These are phyloP conservation scores for Pimephales promelas DNA, from an alignment of 2,113 vertebrate genomes.

Conservation along the genomic window DNA sequence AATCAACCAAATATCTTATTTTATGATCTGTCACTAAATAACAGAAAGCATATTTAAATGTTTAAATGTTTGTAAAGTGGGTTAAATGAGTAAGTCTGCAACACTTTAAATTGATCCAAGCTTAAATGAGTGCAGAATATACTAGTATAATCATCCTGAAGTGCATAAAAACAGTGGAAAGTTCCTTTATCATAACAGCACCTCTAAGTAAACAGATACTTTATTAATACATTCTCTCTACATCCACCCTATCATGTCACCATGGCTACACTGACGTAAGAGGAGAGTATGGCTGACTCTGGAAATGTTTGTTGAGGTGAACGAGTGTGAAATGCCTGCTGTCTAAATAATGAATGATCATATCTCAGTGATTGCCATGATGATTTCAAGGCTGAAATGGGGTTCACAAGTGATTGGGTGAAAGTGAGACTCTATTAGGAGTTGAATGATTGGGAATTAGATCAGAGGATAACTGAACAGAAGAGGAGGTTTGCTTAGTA, in stretches of 20 bases:
- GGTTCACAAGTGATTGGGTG: constrained; percentile 5
- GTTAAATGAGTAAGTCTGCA: neutral
- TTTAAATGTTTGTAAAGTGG: neutral
- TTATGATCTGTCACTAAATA: neutral
- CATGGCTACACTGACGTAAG: constrained; percentile 56
- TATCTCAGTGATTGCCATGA: constrained; percentile 39
- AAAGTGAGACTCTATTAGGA: constrained; percentile 2
- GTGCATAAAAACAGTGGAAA: constrained; percentile 2
- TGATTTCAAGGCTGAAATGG: constrained; percentile 3
- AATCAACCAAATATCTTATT: neutral
- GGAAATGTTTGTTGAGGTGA: constrained; percentile 54
- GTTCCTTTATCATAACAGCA: constrained; percentile 7
- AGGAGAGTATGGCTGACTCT: constrained; percentile 39
- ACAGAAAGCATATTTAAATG: neutral
- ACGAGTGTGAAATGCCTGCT: constrained; percentile 40
- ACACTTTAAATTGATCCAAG: neutral
- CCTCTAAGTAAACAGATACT: constrained; percentile 33
- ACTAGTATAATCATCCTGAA: neutral
- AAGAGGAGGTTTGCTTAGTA: constrained; percentile 16
- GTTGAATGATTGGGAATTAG: constrained; percentile 30
- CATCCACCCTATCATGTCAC: constrained; percentile 45
- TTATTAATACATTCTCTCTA: constrained; percentile 40
- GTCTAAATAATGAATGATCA: constrained; percentile 53
- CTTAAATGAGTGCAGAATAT: neutral
- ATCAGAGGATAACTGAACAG: constrained; percentile 29